These are phyloP conservation scores for Anarhynchus alexandrinus DNA, from an alignment of 2,113 vertebrate genomes.

Conservation along the genomic window DNA sequence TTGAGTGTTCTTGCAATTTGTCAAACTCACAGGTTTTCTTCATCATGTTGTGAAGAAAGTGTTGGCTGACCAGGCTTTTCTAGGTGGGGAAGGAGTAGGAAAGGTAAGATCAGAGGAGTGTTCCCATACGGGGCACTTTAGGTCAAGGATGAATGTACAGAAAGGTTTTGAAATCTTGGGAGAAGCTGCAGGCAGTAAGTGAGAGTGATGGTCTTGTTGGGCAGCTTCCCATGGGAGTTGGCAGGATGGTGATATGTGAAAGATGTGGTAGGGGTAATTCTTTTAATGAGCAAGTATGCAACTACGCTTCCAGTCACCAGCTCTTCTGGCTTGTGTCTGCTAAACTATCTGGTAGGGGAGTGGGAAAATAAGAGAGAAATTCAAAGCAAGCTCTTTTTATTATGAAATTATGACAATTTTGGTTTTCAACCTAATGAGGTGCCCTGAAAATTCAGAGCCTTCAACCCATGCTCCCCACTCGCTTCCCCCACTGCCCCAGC, in stretches of 20 bases:
- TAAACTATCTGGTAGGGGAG: not conserved
- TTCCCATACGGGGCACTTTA: not conserved
- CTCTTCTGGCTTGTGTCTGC: not conserved
- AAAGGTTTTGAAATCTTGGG: constrained; percentile 31
- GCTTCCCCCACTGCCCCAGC: not conserved
- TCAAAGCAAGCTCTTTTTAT: not conserved
- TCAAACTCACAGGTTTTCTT: not conserved
- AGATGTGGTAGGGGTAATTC: not conserved
- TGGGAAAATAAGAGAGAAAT: not conserved
- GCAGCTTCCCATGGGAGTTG: not conserved
- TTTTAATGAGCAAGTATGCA: not conserved
- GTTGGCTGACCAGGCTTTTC: not conserved
- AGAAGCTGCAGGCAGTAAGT: constrained; percentile 9
- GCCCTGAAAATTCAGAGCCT: not conserved
- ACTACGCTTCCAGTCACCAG: not conserved
- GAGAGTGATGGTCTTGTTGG: constrained; percentile 24
- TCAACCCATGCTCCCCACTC: not conserved
- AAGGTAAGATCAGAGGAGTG: not conserved
- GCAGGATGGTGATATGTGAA: not conserved
- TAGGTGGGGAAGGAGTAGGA: not conserved
- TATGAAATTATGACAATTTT: not conserved
- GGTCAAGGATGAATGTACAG: not conserved
- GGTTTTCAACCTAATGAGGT: not conserved
- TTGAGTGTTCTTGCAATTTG: not conserved
- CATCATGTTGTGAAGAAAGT: not conserved